A percentile compares a stretch with the other conserved stretches of the same genome.
phyloP scores from a whole-genome alignment of 2,797 vertebrate genomes.

The Eleutherodactylus coqui region DNA sequence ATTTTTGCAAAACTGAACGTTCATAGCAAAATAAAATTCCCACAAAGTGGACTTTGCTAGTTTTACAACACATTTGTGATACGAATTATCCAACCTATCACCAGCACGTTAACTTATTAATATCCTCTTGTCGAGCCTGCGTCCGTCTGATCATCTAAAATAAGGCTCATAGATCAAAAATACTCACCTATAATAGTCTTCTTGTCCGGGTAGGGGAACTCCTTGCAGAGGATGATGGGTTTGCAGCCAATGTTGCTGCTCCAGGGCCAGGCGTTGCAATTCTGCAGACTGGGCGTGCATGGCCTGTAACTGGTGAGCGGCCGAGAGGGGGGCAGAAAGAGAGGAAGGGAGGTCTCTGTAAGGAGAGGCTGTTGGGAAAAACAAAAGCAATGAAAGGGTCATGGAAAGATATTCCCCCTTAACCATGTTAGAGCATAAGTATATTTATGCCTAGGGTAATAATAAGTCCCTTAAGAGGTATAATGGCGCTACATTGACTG shows the following conservation, averaged over 20 bases:
- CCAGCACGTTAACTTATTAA: no score
- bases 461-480: no score
- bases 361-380: conserved; percentile 82
- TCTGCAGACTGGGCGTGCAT: conserved; percentile 98
- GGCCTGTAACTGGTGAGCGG: conserved; percentile 97
- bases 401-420: not conserved
- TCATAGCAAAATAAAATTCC: not conserved
- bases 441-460: no score
- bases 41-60: not conserved
- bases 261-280: conserved; percentile 98
- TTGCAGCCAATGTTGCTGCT: conserved; percentile 95
- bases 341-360: conserved; percentile 96
- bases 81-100: no score
- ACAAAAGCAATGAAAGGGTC: not conserved
- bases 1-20: not conserved
- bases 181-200: conserved; percentile 97
- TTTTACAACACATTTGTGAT: no score
- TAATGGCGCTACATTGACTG: no score
- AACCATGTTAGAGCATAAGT: not conserved
- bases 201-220: conserved; percentile 89
- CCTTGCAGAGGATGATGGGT: conserved; percentile 83
- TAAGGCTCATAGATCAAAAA: not conserved
- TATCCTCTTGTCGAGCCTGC: not conserved
- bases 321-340: conserved; percentile 93
- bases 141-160: not conserved